Base-by-base conservation (phyloP, 2,113 vertebrate species). In the Cyrtonyx montezumae region DNA sequence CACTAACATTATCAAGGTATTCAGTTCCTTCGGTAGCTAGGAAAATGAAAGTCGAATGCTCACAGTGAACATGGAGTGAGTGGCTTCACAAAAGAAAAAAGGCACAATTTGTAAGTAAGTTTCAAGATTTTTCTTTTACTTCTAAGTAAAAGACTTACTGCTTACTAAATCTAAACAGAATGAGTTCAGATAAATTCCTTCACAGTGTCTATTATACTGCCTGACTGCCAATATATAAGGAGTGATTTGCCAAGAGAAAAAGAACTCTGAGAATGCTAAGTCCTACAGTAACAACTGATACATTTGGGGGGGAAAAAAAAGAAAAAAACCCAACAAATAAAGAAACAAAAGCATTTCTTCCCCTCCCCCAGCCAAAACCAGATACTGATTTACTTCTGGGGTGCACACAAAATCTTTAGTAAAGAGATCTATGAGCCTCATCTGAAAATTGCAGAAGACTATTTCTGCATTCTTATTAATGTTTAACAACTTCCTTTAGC, bases 241-340 rank as follows among this genome's bases (percentile, higher is more conserved):
- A 86, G 91, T 37, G 15, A 87, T 63, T 46, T 93, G 65, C 73
- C 87, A 96, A 82, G 56, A 87, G 21, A 61, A 88, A 87, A 96
- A 87, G 36, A 20, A 56, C 13, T 89, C 55, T 55, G 82, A 49
- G 56, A 87, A 66, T 79, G 91, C 77, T 21, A 92, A 89, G 70
- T 43, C 37, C 45, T 82, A 79, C 40, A 62, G 51, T 66, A 89
- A 84, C 12, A 77, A 73, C 32, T 42, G 45, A 89, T 66, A 32
- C 8, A 65, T 5, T 84, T 42, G 32, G 45, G 40, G 1, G 8
- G 63, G 67, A 69, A 58, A 49, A 8, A 7, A 28, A 42, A 63
- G 4, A 11, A 12, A 45, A 67, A 45, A 62, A 16, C 13, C 16
- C 45, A 49, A 48, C n/a, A 16, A 28, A 55, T 3, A 11, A 7